phyloP scores from a whole-genome alignment of 2,113 vertebrate genomes.

The Diadophis punctatus region DNA sequence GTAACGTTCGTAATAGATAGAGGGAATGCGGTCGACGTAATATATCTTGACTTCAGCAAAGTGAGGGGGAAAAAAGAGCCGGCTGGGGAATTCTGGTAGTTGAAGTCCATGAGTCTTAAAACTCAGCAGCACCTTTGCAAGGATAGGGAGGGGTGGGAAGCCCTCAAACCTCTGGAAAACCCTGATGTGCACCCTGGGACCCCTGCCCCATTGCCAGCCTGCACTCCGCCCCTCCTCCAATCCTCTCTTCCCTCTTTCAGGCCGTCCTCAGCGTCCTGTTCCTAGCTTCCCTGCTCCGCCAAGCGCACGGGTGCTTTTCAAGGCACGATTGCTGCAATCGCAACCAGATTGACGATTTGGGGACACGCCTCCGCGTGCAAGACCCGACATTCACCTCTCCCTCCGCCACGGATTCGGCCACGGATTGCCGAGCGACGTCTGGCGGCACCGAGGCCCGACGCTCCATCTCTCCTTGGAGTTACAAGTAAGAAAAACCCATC shows the following conservation, averaged over 20 bases:
- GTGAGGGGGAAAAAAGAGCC: too few relatives aligned
- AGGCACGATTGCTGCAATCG: accelerated
- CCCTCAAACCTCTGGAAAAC: neutral
- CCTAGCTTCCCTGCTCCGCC: accelerated
- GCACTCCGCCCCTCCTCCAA: accelerated
- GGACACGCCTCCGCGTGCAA: accelerated
- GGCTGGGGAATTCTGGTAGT: neutral
- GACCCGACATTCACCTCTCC: accelerated
- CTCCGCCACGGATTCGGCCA: accelerated
- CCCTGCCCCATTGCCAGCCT: neutral
- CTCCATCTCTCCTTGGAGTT: neutral
- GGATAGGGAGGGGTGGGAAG: neutral
- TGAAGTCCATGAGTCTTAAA: neutral
- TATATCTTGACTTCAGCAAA: too few relatives aligned
- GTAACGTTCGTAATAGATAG: too few relatives aligned
- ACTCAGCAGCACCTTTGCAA: neutral
- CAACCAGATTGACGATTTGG: accelerated
- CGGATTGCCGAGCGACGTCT: neutral
- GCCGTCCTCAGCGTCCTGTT: accelerated
- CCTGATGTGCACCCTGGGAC: neutral
- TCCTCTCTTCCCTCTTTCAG: neutral
- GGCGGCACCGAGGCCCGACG: accelerated
- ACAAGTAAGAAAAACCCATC: neutral
- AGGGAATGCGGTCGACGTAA: too few relatives aligned
- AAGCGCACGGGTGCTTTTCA: neutral